Evolutionary conservation across 2,888 invertebrate genomes (phyloP), one percentile per base, ranked within the genome.

Genomic region (Protodeltote pygarga): DNA sequence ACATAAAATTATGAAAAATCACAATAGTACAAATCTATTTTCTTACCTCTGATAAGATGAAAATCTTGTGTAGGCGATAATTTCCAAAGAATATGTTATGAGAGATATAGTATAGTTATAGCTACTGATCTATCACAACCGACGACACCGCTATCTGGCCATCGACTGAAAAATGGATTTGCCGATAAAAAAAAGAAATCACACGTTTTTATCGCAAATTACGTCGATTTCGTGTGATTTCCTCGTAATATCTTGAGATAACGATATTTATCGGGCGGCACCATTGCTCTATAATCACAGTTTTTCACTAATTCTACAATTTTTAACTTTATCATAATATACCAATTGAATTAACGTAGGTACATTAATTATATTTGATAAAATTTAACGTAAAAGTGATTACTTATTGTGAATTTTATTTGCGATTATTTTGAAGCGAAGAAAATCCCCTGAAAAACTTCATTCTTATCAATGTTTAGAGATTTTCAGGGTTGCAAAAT

Each of bases 101-200:
- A 31, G 15, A 35, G 48, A 10, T 10, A 50, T 50, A 54, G n/a
- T 61, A 51, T 25, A 58, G 10, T 45, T n/a, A 41, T 5, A 51
- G 28, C 31, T 47, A 38, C 44, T 57, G 52, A 73, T 71, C 65
- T 75, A 80, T 79, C 76, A 87, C 89, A 83, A 88, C 89, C 87
- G 75, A 65, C 79, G 58, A 70, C 68, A 50, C 61, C 68, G 80
- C 88, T 89, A 92, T 92, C 90, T 81, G 68, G 42, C 77, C 57
- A 89, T 90, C 85, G 88, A 90, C 89, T 90, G 87, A 87, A 89
- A 83, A 81, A 83, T 73, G 81, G 85, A 85, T 85, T 86, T 80
- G 62, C 69, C 77, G 89, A 91, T 89, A 87, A 85, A 74, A 74
- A 72, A 72, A 75, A 80, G 73, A 84, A 86, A 87, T 85, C 87